phyloP scores from a whole-genome alignment of 2,797 vertebrate species.

The Chromobotia macracanthus region DNA sequence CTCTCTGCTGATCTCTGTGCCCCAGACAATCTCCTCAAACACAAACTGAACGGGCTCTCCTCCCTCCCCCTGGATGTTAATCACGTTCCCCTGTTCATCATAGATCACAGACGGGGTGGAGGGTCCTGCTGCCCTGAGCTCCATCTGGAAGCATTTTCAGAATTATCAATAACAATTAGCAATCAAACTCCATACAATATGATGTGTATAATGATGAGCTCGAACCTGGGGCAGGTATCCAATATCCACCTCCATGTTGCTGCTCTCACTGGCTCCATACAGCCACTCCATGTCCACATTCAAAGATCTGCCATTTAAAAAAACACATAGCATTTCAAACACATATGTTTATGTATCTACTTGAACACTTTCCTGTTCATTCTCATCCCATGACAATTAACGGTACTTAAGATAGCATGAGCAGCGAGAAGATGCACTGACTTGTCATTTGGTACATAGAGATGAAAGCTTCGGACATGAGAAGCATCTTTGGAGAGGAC shows the following conservation, averaged over 20 bases:
- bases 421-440: slow-evolving; percentile 55
- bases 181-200: slow-evolving; percentile 5
- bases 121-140: slow-evolving; percentile 84
- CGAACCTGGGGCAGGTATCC: slow-evolving; percentile 93
- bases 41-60: slow-evolving; percentile 91
- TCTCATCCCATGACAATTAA: neutral
- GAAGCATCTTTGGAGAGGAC: slow-evolving; percentile 90
- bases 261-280: slow-evolving; percentile 91
- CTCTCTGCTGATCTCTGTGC: slow-evolving; percentile 81
- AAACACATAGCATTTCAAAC: neutral
- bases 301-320: slow-evolving; percentile 80
- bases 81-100: slow-evolving; percentile 86
- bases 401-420: neutral
- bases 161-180: neutral
- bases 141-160: slow-evolving; percentile 77
- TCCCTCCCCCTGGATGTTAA: slow-evolving; percentile 79
- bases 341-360: neutral
- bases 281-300: slow-evolving; percentile 99
- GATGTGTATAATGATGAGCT: neutral
- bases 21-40: slow-evolving; percentile 95
- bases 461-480: slow-evolving; percentile 88
- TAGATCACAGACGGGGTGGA: slow-evolving; percentile 87
- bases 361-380: too few species aligned
- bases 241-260: slow-evolving; percentile 98
- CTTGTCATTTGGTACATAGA: slow-evolving; percentile 93